A percentile compares a stretch with the other conserved stretches of the same genome.
Evolutionary conservation across 2,888 invertebrate species (phyloP).

Genomic region (Netelia inedita): DNA sequence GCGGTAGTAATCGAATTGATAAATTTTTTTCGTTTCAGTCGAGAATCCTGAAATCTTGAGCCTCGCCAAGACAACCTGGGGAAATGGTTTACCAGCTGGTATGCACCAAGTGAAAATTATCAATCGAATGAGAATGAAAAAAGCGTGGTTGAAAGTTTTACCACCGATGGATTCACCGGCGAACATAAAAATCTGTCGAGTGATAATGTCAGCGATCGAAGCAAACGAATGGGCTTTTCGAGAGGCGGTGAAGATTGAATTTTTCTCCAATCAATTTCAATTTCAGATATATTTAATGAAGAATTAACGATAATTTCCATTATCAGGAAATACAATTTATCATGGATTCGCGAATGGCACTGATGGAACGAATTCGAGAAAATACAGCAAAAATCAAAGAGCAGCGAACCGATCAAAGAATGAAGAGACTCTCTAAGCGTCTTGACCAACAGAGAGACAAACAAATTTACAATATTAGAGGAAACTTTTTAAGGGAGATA

Average conservation of each 20-base stretch:
- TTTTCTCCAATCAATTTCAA: neutral
- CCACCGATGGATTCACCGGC: constrained; percentile 86
- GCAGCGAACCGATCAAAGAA: constrained; percentile 83
- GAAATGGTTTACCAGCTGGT: constrained; percentile 89
- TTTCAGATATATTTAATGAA: constrained; percentile 42
- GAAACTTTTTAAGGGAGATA: constrained; percentile 84
- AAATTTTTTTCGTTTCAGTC: constrained; percentile 65
- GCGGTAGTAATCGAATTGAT: neutral
- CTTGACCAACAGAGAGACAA: constrained; percentile 87
- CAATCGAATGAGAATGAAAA: constrained; percentile 89
- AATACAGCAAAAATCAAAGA: constrained; percentile 83
- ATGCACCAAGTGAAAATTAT: constrained; percentile 88
- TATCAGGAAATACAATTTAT: constrained; percentile 90
- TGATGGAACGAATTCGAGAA: constrained; percentile 54
- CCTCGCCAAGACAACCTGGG: constrained; percentile 88
- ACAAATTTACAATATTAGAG: constrained; percentile 87
- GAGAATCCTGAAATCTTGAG: constrained; percentile 89
- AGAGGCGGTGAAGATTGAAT: constrained; percentile 87
- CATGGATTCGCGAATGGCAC: constrained; percentile 89
- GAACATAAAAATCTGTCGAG: constrained; percentile 88
- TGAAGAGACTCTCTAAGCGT: constrained; percentile 86
- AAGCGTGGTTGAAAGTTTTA: constrained; percentile 88
- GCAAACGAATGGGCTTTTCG: constrained; percentile 93
- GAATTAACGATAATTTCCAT: neutral
- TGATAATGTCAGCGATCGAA: constrained; percentile 92